Percentiles rank a stretch among this genome's conserved stretches.
Conservation (phyloP, 2,113 vertebrate species). For the Aspiorhynchus laticeps region DNA sequence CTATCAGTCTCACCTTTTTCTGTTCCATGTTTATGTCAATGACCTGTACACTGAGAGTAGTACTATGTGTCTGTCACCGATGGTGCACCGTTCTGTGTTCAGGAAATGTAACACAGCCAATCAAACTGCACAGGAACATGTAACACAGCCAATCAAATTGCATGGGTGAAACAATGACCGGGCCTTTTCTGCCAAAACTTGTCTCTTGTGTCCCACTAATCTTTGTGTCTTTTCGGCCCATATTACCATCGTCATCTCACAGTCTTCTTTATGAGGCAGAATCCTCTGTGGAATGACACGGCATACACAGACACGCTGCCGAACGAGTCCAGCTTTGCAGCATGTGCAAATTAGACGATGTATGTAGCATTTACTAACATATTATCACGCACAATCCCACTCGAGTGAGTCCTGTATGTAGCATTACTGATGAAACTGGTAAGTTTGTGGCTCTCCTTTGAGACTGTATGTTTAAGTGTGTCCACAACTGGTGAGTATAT, state of each 20-base stretch:
- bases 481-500: slow-evolving; percentile 24
- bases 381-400: slow-evolving; percentile 16
- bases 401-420: slow-evolving; percentile 30
- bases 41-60: slow-evolving; percentile 54
- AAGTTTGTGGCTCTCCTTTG: not conserved
- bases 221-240: slow-evolving; percentile 53
- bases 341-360: slow-evolving; percentile 24
- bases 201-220: slow-evolving; percentile 60
- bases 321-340: slow-evolving; percentile 22
- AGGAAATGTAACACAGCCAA: slow-evolving; percentile 58
- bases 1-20: slow-evolving; percentile 50
- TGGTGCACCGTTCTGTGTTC: slow-evolving; percentile 61
- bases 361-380: slow-evolving; percentile 56
- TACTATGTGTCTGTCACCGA: slow-evolving; percentile 57
- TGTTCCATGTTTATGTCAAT: slow-evolving; percentile 52
- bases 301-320: slow-evolving; percentile 49
- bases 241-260: slow-evolving; percentile 59
- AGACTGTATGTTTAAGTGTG: not conserved
- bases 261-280: slow-evolving; percentile 1
- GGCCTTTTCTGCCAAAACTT: slow-evolving; percentile 61
- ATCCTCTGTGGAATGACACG: slow-evolving; percentile 18
- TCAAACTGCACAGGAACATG: slow-evolving; percentile 53
- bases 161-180: slow-evolving; percentile 67
- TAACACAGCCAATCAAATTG: slow-evolving; percentile 59
- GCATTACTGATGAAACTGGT: not conserved